Evolutionary conservation across 1,140 invertebrate species (phyloP).

Genomic region (Drosophila persimilis): DNA sequence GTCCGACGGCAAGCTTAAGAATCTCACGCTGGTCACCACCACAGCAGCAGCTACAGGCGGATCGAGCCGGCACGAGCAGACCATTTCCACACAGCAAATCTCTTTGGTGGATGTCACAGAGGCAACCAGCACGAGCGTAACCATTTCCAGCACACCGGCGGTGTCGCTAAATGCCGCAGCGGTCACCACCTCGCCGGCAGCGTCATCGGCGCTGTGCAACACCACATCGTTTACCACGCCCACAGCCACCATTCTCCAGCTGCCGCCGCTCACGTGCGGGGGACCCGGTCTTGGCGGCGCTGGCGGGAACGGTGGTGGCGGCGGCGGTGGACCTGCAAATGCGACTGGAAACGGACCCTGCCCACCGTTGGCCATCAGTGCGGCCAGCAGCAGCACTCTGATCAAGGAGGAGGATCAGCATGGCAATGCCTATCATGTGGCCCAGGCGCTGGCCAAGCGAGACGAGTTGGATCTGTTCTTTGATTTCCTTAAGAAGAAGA

Average conservation of each 20-base stretch:
- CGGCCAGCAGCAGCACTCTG: slow-evolving; percentile 62
- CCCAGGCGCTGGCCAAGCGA: slow-evolving; percentile 55
- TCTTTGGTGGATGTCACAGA: slow-evolving; percentile 67
- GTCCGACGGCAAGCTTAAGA: slow-evolving; percentile 69
- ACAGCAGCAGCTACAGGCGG: slow-evolving; percentile 20
- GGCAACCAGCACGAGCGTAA: slow-evolving; percentile 70
- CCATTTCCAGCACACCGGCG: slow-evolving; percentile 64
- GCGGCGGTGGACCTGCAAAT: not conserved
- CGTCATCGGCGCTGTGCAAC: slow-evolving; percentile 35
- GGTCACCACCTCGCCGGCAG: slow-evolving; percentile 55
- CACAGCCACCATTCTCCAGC: slow-evolving; percentile 62
- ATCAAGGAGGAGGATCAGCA: slow-evolving; percentile 59
- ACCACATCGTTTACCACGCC: slow-evolving; percentile 49
- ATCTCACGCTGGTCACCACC: slow-evolving; percentile 74
- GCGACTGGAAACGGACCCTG: not conserved
- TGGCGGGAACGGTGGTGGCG: not conserved
- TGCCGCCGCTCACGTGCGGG: slow-evolving; percentile 47
- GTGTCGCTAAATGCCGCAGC: slow-evolving; percentile 50
- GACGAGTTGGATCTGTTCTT: slow-evolving; percentile 80
- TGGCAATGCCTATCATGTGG: slow-evolving; percentile 29
- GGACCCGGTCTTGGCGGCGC: not conserved
- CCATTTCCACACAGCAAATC: slow-evolving; percentile 41
- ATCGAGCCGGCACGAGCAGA: slow-evolving; percentile 16
- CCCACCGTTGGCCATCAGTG: slow-evolving; percentile 53
- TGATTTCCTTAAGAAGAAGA: slow-evolving; percentile 80